Evolutionary conservation across 2,797 vertebrate species (phyloP).

Genomic region (Limosa lapponica): DNA sequence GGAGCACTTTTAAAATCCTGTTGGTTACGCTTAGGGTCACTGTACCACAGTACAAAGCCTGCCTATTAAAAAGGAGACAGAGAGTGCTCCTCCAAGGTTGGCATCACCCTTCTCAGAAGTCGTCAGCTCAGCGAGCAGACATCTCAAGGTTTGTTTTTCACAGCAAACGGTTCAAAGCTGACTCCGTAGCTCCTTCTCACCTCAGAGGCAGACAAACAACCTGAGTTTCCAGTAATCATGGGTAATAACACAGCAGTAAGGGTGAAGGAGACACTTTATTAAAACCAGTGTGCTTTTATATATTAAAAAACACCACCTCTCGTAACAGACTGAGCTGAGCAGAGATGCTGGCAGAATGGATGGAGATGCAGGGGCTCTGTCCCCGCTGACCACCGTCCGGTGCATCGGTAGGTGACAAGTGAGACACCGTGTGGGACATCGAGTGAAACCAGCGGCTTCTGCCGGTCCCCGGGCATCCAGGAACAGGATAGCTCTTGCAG

Average conservation of each 20-base stretch:
- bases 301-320: too few relatives aligned
- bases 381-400: accelerated
- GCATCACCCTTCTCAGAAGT: background rate
- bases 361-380: too few relatives aligned
- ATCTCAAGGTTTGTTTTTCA: background rate
- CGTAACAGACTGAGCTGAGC: accelerated
- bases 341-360: accelerated
- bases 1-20: background rate
- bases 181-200: background rate
- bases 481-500: background rate
- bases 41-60: background rate
- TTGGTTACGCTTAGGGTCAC: background rate
- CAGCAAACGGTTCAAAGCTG: background rate
- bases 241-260: background rate
- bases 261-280: accelerated
- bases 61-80: background rate
- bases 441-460: background rate
- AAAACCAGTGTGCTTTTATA: accelerated
- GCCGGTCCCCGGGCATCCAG: accelerated
- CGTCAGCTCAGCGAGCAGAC: background rate
- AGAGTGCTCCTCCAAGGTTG: background rate
- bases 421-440: accelerated
- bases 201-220: background rate
- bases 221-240: accelerated
- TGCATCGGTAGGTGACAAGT: background rate